Evolutionary conservation across 2,888 invertebrate species (phyloP).

Genomic region (Agrotis segetum): DNA sequence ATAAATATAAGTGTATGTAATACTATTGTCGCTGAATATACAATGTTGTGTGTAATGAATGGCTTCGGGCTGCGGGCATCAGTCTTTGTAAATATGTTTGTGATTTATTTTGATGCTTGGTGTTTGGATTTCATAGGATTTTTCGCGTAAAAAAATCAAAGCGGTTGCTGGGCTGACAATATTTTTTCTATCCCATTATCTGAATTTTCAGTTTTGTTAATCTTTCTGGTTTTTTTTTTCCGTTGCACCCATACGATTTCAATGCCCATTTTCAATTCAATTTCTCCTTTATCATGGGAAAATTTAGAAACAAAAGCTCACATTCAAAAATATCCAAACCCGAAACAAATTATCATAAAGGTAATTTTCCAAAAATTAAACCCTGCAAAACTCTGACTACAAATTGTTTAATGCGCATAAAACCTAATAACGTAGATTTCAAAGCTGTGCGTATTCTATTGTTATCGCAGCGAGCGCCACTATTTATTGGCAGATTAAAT

Average conservation of each 20-base stretch:
- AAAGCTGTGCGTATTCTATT: conserved; percentile 35
- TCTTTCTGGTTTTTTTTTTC: too few species aligned
- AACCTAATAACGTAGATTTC: conserved; percentile 36
- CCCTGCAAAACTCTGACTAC: background rate
- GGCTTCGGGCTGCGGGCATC: conserved; percentile 3
- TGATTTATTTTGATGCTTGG: conserved; percentile 9
- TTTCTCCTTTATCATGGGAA: too few species aligned
- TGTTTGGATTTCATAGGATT: background rate
- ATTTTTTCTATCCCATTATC: too few species aligned
- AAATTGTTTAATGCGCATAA: background rate
- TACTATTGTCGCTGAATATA: conserved; percentile 64
- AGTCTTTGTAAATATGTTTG: conserved; percentile 21
- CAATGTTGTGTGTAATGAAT: conserved; percentile 46
- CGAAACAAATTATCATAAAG: background rate
- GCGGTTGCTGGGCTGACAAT: background rate
- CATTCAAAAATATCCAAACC: too few species aligned
- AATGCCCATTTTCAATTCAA: too few species aligned
- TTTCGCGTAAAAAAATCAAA: background rate
- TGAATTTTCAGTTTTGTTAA: too few species aligned
- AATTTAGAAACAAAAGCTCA: too few species aligned
- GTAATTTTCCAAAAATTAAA: background rate
- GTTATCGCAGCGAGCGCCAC: conserved; percentile 40
- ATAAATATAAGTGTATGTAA: conserved; percentile 68
- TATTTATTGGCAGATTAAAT: conserved; percentile 53
- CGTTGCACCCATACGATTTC: too few species aligned